Base-by-base conservation (phyloP, 1,140 invertebrate species). In the Phenacoccus solenopsis region DNA sequence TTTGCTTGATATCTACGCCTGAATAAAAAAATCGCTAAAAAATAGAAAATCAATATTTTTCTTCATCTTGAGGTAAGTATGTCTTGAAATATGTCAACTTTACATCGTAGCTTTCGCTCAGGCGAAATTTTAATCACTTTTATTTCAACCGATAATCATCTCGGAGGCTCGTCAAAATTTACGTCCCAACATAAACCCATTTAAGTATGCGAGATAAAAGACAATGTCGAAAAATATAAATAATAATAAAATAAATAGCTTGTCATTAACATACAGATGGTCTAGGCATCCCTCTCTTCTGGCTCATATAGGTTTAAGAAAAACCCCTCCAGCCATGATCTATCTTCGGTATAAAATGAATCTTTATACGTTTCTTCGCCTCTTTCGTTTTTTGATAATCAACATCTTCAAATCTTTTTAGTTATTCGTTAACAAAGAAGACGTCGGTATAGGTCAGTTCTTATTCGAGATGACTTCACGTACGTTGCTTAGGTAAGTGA, bases 391-490 rank as follows among this genome's bases (percentile, higher is more conserved):
- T 64, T 64, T 64, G 25, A 64, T 64, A 64, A 64, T 64, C 59
- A 64, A 64, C 59, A 64, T 20, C 25, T 64, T 27, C 59, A 64
- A 64, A 64, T 64, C 59, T 64, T 64, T 64, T 64, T 64, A 24
- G 25, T 25, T 64, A 64, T 64, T 64, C 59, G 59, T 64, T 64
- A 64, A 64, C 59, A 64, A 64, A 64, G 59, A 64, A 64, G 59
- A 64, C 25, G 25, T 64, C 59, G 59, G 25, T 27, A 27, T 64
- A 64, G 59, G 59, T 64, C 59, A 64, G 59, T 64, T 64, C 59
- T n/a, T n/a, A n/a, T 64, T 25, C 59, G 22, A 64, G 2, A 64
- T 64, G 59, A 25, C 59, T 64, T 25, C 59, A 64, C 10, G 59
- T 64, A 24, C 59, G 20, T 27, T 64, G 25, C 20, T 64, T 16